Evolutionary conservation across 2,113 vertebrate genomes (phyloP).

Genomic region (Catharus fuscescens): DNA sequence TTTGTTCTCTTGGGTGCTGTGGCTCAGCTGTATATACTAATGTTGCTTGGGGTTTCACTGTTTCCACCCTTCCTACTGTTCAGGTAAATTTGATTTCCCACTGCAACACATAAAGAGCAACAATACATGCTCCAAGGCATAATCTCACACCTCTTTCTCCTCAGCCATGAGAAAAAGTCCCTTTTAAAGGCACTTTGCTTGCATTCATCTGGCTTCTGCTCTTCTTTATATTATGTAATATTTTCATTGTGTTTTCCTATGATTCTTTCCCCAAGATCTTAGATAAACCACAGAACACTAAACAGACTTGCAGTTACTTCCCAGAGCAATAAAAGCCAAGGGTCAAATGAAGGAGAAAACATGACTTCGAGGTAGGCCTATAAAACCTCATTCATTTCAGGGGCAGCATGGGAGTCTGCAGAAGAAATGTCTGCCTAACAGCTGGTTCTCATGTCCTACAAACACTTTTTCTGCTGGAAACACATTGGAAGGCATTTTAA

Average conservation of each 20-base stretch:
- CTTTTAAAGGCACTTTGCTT: neutral
- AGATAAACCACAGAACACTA: neutral
- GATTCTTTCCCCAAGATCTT: neutral
- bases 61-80: conserved; percentile 64
- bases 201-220: neutral
- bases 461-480: neutral
- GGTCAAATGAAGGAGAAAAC: conserved; percentile 48
- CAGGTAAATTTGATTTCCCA: conserved; percentile 61
- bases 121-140: conserved; percentile 44
- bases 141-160: conserved; percentile 19
- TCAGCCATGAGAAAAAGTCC: conserved; percentile 3
- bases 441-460: conserved; percentile 34
- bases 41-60: conserved; percentile 57
- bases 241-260: neutral
- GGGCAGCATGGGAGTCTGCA: rapidly evolving
- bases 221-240: neutral
- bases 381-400: conserved; percentile 25
- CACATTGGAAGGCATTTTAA: neutral
- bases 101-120: conserved; percentile 63
- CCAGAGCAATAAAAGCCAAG: neutral
- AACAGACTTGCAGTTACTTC: neutral
- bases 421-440: neutral
- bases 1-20: conserved; percentile 63
- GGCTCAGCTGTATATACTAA: conserved; percentile 58
- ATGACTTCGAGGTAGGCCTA: conserved; percentile 10